Conservation (phyloP, 2,888 invertebrate genomes). For the Zeuzera pyrina region DNA sequence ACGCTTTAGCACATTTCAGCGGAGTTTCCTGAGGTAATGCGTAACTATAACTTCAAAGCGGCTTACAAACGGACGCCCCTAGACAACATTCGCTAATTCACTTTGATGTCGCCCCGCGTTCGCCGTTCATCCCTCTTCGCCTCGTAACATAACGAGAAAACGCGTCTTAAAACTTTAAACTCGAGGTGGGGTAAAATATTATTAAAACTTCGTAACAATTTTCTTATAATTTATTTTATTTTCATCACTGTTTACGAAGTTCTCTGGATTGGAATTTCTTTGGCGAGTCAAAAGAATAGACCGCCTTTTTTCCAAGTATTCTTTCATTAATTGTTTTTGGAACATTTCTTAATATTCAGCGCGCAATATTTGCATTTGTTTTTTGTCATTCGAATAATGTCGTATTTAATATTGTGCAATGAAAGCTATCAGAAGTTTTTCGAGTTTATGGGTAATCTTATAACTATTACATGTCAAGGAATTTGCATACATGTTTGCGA, state of each 20-base stretch:
- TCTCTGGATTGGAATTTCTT: not conserved
- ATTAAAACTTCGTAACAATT: conserved; percentile 54
- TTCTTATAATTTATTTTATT: conserved; percentile 28
- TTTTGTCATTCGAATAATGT: too few relatives aligned
- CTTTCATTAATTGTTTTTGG: not conserved
- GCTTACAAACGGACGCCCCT: conserved; percentile 68
- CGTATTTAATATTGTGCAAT: too few relatives aligned
- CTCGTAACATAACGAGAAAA: conserved; percentile 68
- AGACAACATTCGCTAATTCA: conserved; percentile 72
- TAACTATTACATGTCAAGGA: too few relatives aligned
- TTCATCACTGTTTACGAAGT: not conserved
- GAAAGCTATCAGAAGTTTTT: too few relatives aligned
- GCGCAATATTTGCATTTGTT: too few relatives aligned
- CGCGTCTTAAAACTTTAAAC: conserved; percentile 63
- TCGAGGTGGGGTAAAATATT: conserved; percentile 47
- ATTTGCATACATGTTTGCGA: too few relatives aligned
- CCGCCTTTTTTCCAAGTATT: not conserved
- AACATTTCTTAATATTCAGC: too few relatives aligned
- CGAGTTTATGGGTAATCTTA: too few relatives aligned
- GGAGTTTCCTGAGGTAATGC: conserved; percentile 48
- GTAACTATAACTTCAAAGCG: conserved; percentile 58
- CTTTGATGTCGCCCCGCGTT: conserved; percentile 63
- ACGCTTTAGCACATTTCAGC: conserved; percentile 48
- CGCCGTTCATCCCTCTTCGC: conserved; percentile 20
- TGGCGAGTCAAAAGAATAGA: not conserved